phyloP scores from a whole-genome alignment of 2,113 vertebrate genomes.

The Regulus satrapa region DNA sequence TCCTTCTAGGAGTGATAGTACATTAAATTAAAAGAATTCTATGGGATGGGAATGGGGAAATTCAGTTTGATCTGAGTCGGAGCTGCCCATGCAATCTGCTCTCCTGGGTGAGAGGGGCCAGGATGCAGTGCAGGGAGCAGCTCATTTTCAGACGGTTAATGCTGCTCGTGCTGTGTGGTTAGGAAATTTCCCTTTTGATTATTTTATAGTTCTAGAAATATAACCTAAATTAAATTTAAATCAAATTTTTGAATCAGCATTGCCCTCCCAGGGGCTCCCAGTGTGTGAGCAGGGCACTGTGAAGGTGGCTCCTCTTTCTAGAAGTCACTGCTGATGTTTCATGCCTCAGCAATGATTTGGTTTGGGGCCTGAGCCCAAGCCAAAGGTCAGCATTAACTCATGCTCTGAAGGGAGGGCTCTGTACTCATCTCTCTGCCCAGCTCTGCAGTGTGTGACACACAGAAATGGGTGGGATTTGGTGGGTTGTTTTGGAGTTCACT shows the following conservation, averaged over 20 bases:
- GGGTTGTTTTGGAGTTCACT: background rate
- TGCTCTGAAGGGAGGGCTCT: background rate
- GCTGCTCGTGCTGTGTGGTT: background rate
- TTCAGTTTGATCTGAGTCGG: background rate
- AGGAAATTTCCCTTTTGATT: background rate
- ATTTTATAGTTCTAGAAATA: background rate
- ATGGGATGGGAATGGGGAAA: background rate
- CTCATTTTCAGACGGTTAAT: background rate
- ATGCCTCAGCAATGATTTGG: background rate
- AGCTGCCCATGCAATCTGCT: background rate
- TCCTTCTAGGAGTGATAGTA: background rate
- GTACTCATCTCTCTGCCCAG: background rate
- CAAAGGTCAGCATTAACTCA: slow-evolving; percentile 22
- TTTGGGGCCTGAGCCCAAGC: background rate
- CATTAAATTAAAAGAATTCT: background rate
- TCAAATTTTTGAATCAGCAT: background rate
- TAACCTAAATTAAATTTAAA: background rate
- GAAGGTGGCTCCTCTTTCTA: background rate
- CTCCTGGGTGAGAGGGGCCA: background rate
- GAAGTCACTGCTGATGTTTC: background rate
- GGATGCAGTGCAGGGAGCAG: background rate
- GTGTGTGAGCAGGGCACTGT: background rate
- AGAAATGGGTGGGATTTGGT: background rate
- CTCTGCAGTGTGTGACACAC: background rate
- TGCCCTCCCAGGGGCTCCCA: background rate